These are phyloP conservation scores for Mastacembelus armatus DNA, from an alignment of 2,797 vertebrate genomes.

Conservation along the genomic window DNA sequence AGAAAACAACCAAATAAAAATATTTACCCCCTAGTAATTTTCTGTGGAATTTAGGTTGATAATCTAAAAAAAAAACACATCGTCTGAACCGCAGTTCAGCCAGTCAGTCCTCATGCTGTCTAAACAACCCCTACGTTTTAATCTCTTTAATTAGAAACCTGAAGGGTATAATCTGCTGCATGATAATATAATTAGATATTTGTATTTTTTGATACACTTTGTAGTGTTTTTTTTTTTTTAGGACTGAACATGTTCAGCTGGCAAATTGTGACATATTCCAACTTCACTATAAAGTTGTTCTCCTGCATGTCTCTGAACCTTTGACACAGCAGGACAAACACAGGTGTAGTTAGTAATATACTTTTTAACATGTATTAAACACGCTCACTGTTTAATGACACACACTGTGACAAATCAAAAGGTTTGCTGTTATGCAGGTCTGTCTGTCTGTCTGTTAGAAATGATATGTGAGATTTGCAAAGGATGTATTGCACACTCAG, in stretches of 20 bases:
- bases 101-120: conserved; percentile 67
- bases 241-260: not conserved
- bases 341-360: too few relatives aligned
- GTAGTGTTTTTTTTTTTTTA: not conserved
- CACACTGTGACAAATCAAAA: not conserved
- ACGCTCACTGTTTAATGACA: not conserved
- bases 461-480: too few relatives aligned
- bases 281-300: not conserved
- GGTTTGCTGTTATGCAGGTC: too few relatives aligned
- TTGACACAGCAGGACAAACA: too few relatives aligned
- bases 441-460: too few relatives aligned
- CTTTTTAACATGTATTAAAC: too few relatives aligned
- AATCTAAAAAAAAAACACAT: conserved; percentile 78
- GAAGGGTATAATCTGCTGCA: conserved; percentile 29
- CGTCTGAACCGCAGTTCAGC: conserved; percentile 73
- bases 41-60: conserved; percentile 77
- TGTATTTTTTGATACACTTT: conserved; percentile 4
- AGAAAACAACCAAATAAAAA: conserved; percentile 73
- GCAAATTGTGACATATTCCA: not conserved
- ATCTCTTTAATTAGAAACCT: conserved; percentile 24
- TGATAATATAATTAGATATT: conserved; percentile 26
- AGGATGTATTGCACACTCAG: not conserved
- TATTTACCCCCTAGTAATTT: conserved; percentile 82
- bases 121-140: conserved; percentile 12
- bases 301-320: not conserved